Evolutionary conservation across 1,140 invertebrate genomes (phyloP), one percentile per base, ranked within the genome.

Genomic region (Polypedilum pembai): DNA sequence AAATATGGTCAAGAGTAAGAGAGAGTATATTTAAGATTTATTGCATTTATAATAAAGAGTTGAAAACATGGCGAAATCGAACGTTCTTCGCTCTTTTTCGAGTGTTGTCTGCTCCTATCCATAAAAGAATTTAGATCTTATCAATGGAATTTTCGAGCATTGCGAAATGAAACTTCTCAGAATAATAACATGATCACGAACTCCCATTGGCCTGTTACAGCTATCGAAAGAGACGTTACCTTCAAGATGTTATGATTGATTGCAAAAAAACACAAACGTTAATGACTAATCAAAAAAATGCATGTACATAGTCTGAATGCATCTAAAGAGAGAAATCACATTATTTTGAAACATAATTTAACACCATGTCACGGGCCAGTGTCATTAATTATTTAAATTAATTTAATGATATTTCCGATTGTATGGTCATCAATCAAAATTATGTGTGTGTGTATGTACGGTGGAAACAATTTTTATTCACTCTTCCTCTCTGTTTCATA

Each of bases 331-430:
- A 45, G 15, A 45, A 45, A 45, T 45, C 41, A 12, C n/a, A n/a
- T n/a, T n/a, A n/a, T 1, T n/a, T n/a, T 12, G 45, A 12, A 56
- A 56, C 24, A 33, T 56, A 4, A 15, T 12, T 56, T 56, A 12
- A 56, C 45, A 56, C 45, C 12, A 56, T 56, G 45, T 56, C 45
- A 56, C 12, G n/a, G n/a, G 17, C 18, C 65, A 8, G 8, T 21
- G 17, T 12, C 8, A 69, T 69, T 21, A 69, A 69, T 69, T 69
- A 69, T 69, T 69, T 69, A 69, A 69, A 69, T 69, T 69, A 69
- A 69, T 20, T 69, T 69, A 69, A 69, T 69, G 65, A 69, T 69
- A 69, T 69, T 69, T 69, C 18, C 65, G 65, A 69, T 69, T 69
- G 65, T 18, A 12, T 15, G 5, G 18, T 21, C 65, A 69, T 69